Percentiles rank a stretch among this genome's conserved stretches.
Evolutionary conservation across 2,888 invertebrate species (phyloP).

Genomic region (Spisula subtruncata): DNA sequence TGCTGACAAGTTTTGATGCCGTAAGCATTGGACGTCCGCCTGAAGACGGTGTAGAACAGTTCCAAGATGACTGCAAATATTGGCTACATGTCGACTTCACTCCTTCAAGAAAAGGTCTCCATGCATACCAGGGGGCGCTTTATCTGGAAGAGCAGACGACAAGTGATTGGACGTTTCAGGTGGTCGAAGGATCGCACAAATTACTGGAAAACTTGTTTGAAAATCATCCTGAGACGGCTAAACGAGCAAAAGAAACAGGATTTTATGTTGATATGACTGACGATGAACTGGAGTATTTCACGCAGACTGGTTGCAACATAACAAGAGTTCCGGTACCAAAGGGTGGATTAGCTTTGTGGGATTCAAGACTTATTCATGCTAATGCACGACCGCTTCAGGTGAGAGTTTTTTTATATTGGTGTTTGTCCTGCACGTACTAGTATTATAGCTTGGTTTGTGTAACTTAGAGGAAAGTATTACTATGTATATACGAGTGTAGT

Average conservation of each 20-base stretch:
- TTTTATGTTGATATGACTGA: conserved; percentile 37
- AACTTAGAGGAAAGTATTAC: no score
- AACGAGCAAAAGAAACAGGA: background rate
- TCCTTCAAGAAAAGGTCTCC: conserved; percentile 36
- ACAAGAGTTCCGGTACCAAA: conserved; percentile 80
- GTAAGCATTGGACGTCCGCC: conserved; percentile 67
- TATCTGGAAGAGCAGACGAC: conserved; percentile 36
- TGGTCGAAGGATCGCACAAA: conserved; percentile 77
- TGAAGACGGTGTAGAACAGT: conserved; percentile 42
- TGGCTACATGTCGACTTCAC: conserved; percentile 40
- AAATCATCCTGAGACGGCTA: conserved; percentile 31
- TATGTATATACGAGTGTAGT: no score
- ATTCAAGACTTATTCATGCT: conserved; percentile 83
- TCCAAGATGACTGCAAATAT: conserved; percentile 13
- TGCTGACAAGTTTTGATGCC: conserved; percentile 77
- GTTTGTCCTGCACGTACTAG: background rate
- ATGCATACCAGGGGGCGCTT: conserved; percentile 42
- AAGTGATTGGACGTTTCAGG: conserved; percentile 62
- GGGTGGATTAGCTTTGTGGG: conserved; percentile 85
- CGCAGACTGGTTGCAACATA: conserved; percentile 70
- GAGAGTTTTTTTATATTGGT: background rate
- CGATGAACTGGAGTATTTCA: conserved; percentile 75
- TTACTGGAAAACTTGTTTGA: conserved; percentile 70
- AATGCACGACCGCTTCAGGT: conserved; percentile 79
- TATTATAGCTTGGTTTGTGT: background rate